Percentiles rank a stretch among this genome's conserved stretches.
These are phyloP conservation scores for Drosophila hawaiiensis DNA, from an alignment of 2,888 invertebrate genomes.

Conservation along the genomic window DNA sequence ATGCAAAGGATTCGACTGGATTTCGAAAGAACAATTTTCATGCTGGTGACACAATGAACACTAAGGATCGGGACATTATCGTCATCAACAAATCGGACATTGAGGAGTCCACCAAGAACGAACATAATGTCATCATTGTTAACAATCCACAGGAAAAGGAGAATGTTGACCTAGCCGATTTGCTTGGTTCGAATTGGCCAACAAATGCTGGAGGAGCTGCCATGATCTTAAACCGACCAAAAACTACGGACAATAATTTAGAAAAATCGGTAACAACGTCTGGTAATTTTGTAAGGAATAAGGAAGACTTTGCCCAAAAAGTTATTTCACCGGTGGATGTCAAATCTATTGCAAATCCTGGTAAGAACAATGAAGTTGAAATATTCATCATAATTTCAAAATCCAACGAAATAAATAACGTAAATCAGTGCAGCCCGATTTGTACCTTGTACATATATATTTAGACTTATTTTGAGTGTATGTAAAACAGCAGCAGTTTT, in stretches of 20 bases:
- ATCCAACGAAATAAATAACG: background rate
- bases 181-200: slow-evolving; percentile 84
- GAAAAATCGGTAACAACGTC: slow-evolving; percentile 22
- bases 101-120: slow-evolving; percentile 79
- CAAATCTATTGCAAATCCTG: slow-evolving; percentile 18
- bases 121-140: slow-evolving; percentile 78
- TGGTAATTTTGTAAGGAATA: slow-evolving; percentile 13
- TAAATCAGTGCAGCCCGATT: background rate
- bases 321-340: slow-evolving; percentile 3
- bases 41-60: slow-evolving; percentile 50
- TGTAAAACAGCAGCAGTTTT: slow-evolving; percentile 2
- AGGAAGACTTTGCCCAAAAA: slow-evolving; percentile 36
- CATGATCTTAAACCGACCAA: slow-evolving; percentile 76
- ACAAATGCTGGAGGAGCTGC: slow-evolving; percentile 82
- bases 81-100: slow-evolving; percentile 82
- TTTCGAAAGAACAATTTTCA: slow-evolving; percentile 14
- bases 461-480: background rate
- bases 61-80: slow-evolving; percentile 81
- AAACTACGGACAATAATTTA: slow-evolving; percentile 31
- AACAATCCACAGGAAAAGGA: slow-evolving; percentile 70
- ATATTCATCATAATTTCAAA: background rate
- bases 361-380: slow-evolving; percentile 23
- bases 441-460: background rate
- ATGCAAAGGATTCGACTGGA: slow-evolving; percentile 13
- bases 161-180: slow-evolving; percentile 81